Conservation (phyloP, 2,888 invertebrate genomes). For the Craniophora ligustri region DNA sequence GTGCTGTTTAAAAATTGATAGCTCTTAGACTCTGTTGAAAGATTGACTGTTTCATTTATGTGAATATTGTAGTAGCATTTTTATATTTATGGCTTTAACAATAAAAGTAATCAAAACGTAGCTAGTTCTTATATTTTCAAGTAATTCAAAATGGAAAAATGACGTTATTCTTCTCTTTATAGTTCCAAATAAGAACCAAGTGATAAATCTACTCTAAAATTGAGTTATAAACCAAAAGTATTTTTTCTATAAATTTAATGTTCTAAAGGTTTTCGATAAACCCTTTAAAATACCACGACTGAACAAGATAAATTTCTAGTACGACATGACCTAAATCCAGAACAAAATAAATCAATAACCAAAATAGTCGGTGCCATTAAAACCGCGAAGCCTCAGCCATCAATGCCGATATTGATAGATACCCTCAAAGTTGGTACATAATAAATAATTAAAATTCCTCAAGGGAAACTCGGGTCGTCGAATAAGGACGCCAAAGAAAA, state of each 20-base stretch:
- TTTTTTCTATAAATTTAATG: too few relatives aligned
- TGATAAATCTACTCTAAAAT: too few relatives aligned
- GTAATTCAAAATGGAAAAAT: too few relatives aligned
- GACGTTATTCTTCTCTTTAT: too few relatives aligned
- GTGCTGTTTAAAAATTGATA: slow-evolving; percentile 1
- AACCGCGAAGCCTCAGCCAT: slow-evolving; percentile 38
- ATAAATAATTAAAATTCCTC: slow-evolving; percentile 73
- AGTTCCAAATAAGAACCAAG: too few relatives aligned
- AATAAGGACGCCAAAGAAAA: slow-evolving; percentile 58
- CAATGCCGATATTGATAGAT: slow-evolving; percentile 67
- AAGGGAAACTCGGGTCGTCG: slow-evolving; percentile 54
- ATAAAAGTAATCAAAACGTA: background rate
- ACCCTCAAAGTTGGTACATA: slow-evolving; percentile 57
- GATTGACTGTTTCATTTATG: background rate
- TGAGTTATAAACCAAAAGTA: too few relatives aligned
- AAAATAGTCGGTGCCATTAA: slow-evolving; percentile 44
- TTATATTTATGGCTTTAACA: background rate
- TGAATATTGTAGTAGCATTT: background rate
- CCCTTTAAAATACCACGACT: background rate
- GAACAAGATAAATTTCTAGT: slow-evolving; percentile 1
- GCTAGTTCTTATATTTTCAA: too few relatives aligned
- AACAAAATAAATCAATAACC: slow-evolving; percentile 39
- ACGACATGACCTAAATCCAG: slow-evolving; percentile 6
- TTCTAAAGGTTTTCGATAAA: too few relatives aligned
- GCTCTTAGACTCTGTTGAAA: background rate